Evolutionary conservation across 2,888 invertebrate genomes (phyloP), one percentile per base, ranked within the genome.

Genomic region (Siphlonurus alternatus): DNA sequence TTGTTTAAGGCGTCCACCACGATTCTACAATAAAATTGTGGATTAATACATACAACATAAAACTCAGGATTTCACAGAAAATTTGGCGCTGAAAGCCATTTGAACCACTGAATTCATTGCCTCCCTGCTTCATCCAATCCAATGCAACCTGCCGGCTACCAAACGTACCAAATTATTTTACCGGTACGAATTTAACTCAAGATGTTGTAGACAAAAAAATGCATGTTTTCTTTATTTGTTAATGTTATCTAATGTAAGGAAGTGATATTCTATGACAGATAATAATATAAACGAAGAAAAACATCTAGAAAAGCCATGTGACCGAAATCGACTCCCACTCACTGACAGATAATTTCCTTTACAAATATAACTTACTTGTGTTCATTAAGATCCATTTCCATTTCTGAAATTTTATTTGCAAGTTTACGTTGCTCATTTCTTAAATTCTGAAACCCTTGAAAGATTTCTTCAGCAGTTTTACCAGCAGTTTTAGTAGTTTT

Each of bases 371-470:
- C 80, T 80, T 79, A 97, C 96, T 91, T 95, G 81, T 97, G 96
- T 78, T 98, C 97, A 75, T 92, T 94, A 67, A 92, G 81, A 76
- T 98, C 97, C 81, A 88, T 84, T 80, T 96, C 94, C 71, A 97
- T 79, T 78, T 97, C 95, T 1, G 90, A 87, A 67, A 96, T 82
- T 81, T 95, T 96, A 70, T 84, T 86, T 25, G 90, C 89, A 71
- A 94, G 78, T 71, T 84, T 83, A 71, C 93, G 81, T 77, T 97
- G 97, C 73, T 96, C 95, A 70, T 83, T 85, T 60, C 96, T 81
- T 63, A 97, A 80, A 66, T 82, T 80, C 77, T 96, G 93, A 78
- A 97, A 96, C 65, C 89, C 90, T 61, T 84, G 82, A 69, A 93
- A 81, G 71, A 96, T 86, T 78, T 93, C 89, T 74, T 93, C 93